Base-by-base conservation (phyloP, 1,140 invertebrate genomes). In the Tetramorium alpestre region DNA sequence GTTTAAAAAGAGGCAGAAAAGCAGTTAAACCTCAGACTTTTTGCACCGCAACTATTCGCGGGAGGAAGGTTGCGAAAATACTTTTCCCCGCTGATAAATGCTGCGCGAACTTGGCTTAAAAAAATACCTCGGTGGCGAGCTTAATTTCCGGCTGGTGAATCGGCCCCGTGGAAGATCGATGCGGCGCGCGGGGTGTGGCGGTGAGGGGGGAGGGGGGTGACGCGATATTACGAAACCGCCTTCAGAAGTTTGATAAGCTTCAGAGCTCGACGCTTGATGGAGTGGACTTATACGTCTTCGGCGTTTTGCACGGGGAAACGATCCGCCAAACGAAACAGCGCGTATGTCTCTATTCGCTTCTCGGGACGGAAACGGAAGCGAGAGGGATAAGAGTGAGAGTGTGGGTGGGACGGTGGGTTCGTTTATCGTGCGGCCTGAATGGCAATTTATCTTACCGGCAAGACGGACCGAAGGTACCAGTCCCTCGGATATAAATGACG, bases 201-300 rank as follows among this genome's bases (percentile, higher is more conserved):
- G 28, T 0, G 28, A 2, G 28, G 2, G 33, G 33, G 41, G 41
- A 22, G 25, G 28, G 2, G 51, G 11, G 3, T n/a, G 56, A 28
- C 25, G 51, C 58, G 69, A 87, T 87, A 87, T 87, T 87, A 72
- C 80, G 73, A 60, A 78, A 80, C 75, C 75, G 51, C 60, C 64
- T 28, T 87, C 86, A 81, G 60, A 87, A 87, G 77, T 87, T 87
- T 75, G 67, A 87, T 87, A 87, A 82, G 86, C 78, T 70, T 13
- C 64, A 2, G 77, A 47, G 47, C 69, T 65, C 69, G 77, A 73
- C 86, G 67, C 33, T 84, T 87, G 86, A 87, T 87, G 80, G 86
- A 87, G 86, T 87, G 69, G 86, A 87, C 80, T 87, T 87, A 70
- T 81, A 75, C 67, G 69, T 84, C 69, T 87, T 84, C 64, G 78